Evolutionary conservation across 2,113 vertebrate genomes (phyloP), one percentile per base, ranked within the genome.

Genomic region (Clarias magur): DNA sequence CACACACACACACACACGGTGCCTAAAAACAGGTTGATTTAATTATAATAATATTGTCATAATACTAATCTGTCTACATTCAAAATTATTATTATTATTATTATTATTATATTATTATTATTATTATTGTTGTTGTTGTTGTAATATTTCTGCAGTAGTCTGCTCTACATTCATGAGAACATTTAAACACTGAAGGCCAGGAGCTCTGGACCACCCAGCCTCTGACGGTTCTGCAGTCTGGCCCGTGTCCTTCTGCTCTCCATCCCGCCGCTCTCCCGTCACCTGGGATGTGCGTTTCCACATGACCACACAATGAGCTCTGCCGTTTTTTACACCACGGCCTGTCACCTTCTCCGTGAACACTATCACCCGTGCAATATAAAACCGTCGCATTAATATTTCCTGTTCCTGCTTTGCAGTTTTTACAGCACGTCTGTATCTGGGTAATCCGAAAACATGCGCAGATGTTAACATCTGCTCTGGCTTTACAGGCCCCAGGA

Each of bases 401-500:
- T 94, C 95, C 95, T 92, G 91, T 98, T 97, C 96, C 96, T 94
- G 93, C 89, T 67, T 48, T 65, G n/a, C 96, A 97, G 95, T 96
- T 98, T 85, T 99, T 98, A 98, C 95, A 96, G 93, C 96, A 95
- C 95, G 95, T 96, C 93, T 95, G 97, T 95, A 97, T 95, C 95
- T 94, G 96, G 93, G 96, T 95, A 96, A 97, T 98, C 96, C 97
- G 97, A 97, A 97, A 98, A 97, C 95, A 92, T 96, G 96, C 95
- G 96, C 97, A 96, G 97, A 83, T 97, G 98, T 97, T 97, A 97
- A 97, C 97, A 99, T 97, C 98, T 99, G 97, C 96, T 97, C 95
- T 93, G 95, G 95, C 96, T 94, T 99, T 98, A 99, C 96, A 95
- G 96, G 96, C 97, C 98, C 97, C 98, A 93, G 93, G 95, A 96